These are phyloP conservation scores for Lethrus apterus DNA, from an alignment of 1,140 invertebrate genomes.

Conservation along the genomic window DNA sequence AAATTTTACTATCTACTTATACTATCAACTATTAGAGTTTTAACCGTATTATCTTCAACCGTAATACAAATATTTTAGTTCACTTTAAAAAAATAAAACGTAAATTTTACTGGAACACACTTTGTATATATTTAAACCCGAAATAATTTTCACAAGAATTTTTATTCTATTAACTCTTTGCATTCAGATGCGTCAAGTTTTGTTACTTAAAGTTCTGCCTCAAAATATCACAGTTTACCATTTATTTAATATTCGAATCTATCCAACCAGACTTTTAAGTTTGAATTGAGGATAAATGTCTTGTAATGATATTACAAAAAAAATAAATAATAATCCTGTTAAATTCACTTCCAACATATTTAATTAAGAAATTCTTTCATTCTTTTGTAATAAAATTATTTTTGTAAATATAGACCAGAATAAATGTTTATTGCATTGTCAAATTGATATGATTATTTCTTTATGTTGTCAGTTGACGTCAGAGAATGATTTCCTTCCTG, in stretches of 20 bases:
- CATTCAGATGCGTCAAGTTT: neutral
- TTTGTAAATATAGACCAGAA: no score
- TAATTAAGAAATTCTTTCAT: neutral
- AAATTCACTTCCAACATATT: neutral
- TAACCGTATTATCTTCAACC: no score
- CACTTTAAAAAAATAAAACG: no score
- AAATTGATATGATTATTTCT: conserved; percentile 18
- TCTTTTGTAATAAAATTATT: neutral
- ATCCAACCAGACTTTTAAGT: no score
- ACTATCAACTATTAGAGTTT: no score
- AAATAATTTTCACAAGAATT: neutral
- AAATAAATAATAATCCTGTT: neutral
- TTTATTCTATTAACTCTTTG: neutral
- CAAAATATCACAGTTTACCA: neutral
- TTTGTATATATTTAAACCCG: no score
- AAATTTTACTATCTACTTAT: no score
- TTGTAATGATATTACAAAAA: neutral
- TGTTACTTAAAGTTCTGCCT: neutral
- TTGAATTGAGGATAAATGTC: no score
- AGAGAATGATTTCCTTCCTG: conserved; percentile 18
- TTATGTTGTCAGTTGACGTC: conserved; percentile 20
- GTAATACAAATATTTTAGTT: no score
- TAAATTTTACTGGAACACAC: no score
- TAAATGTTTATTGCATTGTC: neutral
- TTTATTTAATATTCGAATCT: no score